phyloP scores from a whole-genome alignment of 2,888 invertebrate species.

The Pharmacophagus antenor region DNA sequence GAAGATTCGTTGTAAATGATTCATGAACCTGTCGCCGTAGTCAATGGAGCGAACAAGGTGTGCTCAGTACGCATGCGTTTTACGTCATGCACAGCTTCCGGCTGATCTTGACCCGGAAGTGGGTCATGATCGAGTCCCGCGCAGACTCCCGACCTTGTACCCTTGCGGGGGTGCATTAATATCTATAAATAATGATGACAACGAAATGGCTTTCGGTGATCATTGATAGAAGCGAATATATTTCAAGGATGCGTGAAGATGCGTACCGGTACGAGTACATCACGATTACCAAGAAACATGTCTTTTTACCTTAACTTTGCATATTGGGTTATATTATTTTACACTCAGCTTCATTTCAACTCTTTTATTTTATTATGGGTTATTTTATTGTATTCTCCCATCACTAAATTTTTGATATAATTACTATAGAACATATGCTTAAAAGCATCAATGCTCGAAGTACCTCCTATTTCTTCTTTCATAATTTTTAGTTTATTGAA shows the following conservation, averaged over 20 bases:
- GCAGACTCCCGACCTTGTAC: constrained; percentile 56
- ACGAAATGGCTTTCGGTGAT: not conserved
- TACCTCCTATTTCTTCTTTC: too few relatives aligned
- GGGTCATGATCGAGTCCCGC: constrained; percentile 63
- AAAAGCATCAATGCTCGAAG: too few relatives aligned
- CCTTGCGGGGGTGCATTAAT: constrained; percentile 5
- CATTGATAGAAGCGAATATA: not conserved
- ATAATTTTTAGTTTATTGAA: too few relatives aligned
- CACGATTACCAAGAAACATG: too few relatives aligned
- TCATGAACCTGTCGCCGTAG: not conserved
- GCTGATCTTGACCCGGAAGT: constrained; percentile 65
- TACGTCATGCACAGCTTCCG: constrained; percentile 38
- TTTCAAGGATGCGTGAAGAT: not conserved
- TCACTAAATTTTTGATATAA: too few relatives aligned
- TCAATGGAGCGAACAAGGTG: constrained; percentile 20
- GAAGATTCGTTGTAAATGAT: not conserved
- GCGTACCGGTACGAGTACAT: too few relatives aligned
- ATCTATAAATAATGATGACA: constrained; percentile 22
- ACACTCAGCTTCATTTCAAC: too few relatives aligned
- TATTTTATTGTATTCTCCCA: too few relatives aligned
- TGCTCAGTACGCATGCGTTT: constrained; percentile 43
- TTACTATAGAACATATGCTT: too few relatives aligned
- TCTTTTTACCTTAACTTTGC: too few relatives aligned
- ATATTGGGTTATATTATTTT: too few relatives aligned
- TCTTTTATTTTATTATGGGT: too few relatives aligned